Conservation (phyloP, 2,113 vertebrate genomes). For the Oncorhynchus gorbuscha region DNA sequence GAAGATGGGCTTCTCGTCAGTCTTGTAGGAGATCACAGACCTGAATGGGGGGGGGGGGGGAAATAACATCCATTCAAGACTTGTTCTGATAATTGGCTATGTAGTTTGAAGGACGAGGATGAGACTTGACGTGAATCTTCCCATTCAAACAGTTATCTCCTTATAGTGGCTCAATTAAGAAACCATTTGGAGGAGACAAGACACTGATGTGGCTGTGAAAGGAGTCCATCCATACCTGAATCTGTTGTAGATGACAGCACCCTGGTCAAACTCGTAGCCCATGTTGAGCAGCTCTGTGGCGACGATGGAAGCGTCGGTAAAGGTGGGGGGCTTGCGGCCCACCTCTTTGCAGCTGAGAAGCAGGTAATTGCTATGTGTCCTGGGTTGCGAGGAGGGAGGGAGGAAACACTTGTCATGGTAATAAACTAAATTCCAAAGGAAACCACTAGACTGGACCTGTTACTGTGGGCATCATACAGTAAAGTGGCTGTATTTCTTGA, state of each 20-base stretch:
- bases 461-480: neutral
- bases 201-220: neutral
- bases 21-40: slow-evolving; percentile 98
- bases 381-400: slow-evolving; percentile 46
- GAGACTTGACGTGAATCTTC: neutral
- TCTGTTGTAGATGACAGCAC: slow-evolving; percentile 86
- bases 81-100: neutral
- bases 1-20: slow-evolving; percentile 84
- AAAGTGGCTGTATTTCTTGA: neutral
- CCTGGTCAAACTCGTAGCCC: slow-evolving; percentile 93
- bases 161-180: no score
- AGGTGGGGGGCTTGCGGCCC: slow-evolving; percentile 89
- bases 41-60: slow-evolving; percentile 62
- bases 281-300: slow-evolving; percentile 86
- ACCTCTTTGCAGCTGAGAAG: slow-evolving; percentile 90
- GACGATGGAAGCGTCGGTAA: slow-evolving; percentile 86
- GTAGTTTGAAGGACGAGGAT: neutral
- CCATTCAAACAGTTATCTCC: neutral
- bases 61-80: neutral
- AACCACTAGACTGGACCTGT: neutral
- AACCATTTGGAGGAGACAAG: no score
- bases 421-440: no score
- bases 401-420: no score
- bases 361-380: slow-evolving; percentile 86
- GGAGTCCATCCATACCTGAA: slow-evolving; percentile 80